A percentile compares a stretch with the other conserved stretches of the same genome.
Conservation (phyloP, 2,888 invertebrate species). For the Danaus chrysippus region DNA sequence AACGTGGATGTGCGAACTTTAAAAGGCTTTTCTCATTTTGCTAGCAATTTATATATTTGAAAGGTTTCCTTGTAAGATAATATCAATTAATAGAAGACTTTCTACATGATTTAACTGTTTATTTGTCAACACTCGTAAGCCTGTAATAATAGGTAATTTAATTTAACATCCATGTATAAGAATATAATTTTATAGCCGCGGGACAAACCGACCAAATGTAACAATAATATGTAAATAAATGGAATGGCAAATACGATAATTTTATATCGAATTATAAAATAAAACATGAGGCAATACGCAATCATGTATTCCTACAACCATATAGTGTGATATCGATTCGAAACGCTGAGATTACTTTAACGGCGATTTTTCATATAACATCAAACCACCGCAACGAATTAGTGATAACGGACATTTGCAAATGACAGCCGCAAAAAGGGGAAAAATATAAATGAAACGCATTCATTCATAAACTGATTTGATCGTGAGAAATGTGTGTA, state of each 20-base stretch:
- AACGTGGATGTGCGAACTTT: conserved; percentile 10
- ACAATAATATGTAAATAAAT: conserved; percentile 10
- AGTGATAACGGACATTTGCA: conserved; percentile 44
- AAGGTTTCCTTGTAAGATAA: background rate
- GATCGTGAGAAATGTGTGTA: conserved; percentile 31
- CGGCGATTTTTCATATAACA: conserved; percentile 37
- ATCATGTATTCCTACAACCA: conserved; percentile 23
- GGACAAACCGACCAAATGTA: background rate
- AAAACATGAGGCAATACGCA: conserved; percentile 16
- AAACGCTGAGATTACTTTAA: conserved; percentile 45
- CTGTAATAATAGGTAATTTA: too few species aligned
- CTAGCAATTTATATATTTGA: conserved; percentile 19
- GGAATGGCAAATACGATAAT: conserved; percentile 7
- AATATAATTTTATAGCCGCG: conserved; percentile 5
- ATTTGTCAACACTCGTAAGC: too few species aligned
- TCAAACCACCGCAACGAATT: conserved; percentile 45
- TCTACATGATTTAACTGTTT: too few species aligned
- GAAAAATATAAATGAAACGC: conserved; percentile 19
- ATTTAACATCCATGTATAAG: background rate
- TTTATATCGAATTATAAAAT: conserved; percentile 9
- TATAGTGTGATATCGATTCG: conserved; percentile 36
- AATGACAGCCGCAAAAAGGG: conserved; percentile 24
- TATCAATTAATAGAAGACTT: too few species aligned
- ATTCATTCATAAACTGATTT: conserved; percentile 17
- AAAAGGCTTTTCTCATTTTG: conserved; percentile 19